Evolutionary conservation across 2,888 invertebrate genomes (phyloP).

Genomic region (Tipula lateralis): DNA sequence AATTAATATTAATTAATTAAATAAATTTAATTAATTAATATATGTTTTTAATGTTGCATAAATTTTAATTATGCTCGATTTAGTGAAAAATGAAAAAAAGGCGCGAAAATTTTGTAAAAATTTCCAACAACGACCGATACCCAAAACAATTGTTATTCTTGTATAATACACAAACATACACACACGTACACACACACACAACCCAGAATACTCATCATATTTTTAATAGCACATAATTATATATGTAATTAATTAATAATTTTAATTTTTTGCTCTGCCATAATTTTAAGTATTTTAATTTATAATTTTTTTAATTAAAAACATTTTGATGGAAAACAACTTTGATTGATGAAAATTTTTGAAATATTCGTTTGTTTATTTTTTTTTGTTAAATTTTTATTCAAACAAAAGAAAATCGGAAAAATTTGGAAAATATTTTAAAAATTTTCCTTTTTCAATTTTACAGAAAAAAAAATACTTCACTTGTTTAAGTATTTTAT

Average conservation of each 20-base stretch:
- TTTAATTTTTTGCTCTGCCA: conserved; percentile 4
- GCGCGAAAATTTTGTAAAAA: not conserved
- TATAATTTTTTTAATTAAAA: not conserved
- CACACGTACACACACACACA: not conserved
- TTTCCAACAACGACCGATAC: not conserved
- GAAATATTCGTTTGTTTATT: not conserved
- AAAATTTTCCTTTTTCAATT: not conserved
- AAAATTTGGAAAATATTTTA: not conserved
- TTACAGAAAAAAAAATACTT: not conserved
- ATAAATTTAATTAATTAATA: conserved; percentile 3
- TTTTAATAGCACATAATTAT: not conserved
- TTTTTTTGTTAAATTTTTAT: not conserved
- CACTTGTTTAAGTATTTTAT: not conserved
- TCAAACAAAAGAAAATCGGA: not conserved
- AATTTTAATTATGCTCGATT: conserved; percentile 20
- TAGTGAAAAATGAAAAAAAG: not conserved
- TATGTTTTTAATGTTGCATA: conserved; percentile 12
- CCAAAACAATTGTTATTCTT: not conserved
- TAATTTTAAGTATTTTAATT: conserved; percentile 19
- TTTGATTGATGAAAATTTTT: conserved; percentile 3
- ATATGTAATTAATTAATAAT: not conserved
- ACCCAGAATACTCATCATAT: conserved; percentile 12
- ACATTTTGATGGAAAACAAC: not conserved
- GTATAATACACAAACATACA: not conserved
- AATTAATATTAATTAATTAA: conserved; percentile 27